These are phyloP conservation scores for Heliconius hewitsoni DNA, from an alignment of 1,140 invertebrate species.

Conservation along the genomic window DNA sequence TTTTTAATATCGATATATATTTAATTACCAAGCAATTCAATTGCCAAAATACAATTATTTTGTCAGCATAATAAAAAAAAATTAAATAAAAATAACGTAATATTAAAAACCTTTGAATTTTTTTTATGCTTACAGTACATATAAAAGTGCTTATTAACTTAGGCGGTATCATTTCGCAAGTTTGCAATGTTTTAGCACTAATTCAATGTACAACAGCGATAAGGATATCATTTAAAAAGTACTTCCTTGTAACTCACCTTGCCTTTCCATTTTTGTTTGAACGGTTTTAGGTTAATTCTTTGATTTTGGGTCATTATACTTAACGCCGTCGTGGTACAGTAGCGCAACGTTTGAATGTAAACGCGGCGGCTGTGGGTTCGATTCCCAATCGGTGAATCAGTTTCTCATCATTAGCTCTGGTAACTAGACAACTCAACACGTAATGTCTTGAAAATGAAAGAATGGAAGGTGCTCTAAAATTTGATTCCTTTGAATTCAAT, in stretches of 20 bases:
- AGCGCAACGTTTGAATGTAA: too few species aligned
- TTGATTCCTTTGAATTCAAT: too few species aligned
- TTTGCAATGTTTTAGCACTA: slow-evolving; percentile 51
- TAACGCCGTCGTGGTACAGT: background rate
- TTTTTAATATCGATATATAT: too few species aligned
- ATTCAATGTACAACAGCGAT: slow-evolving; percentile 36
- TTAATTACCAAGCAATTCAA: too few species aligned
- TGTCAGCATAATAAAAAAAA: too few species aligned
- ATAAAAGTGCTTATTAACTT: slow-evolving; percentile 39
- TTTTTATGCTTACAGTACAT: background rate
- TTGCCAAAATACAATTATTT: too few species aligned
- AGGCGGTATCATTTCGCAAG: slow-evolving; percentile 50
- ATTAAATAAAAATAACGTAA: background rate
- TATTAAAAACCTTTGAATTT: background rate
- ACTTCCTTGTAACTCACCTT: slow-evolving; percentile 25
- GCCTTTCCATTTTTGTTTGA: slow-evolving; percentile 8
- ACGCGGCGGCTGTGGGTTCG: too few species aligned
- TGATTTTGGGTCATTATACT: background rate
- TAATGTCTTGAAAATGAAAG: too few species aligned
- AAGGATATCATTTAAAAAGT: slow-evolving; percentile 12
- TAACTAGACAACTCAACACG: too few species aligned
- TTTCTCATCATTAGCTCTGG: too few species aligned
- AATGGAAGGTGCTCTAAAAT: too few species aligned
- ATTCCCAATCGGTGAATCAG: too few species aligned
- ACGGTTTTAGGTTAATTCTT: background rate